Base-by-base conservation (phyloP, 2,113 vertebrate species). In the Neopipo cinnamomea region DNA sequence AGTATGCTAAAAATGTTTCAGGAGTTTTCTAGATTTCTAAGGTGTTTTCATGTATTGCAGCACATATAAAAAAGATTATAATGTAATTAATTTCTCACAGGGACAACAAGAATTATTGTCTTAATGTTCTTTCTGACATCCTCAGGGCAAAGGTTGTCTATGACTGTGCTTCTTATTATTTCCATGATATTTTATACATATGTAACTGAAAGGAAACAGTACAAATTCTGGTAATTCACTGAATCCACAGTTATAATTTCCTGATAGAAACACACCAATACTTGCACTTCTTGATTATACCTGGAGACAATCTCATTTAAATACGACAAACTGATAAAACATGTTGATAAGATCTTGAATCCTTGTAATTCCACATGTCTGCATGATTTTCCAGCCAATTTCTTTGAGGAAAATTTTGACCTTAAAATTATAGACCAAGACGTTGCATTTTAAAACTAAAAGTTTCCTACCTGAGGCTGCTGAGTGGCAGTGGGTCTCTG, bases 381-480 rank as follows among this genome's bases (percentile, higher is more conserved):
- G 50, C 19, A 37, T 9, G n/a, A 18, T 58, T 62, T 46, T 58
- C 50, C 76, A 85, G 56, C 15, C 13, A 1, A 20, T 50, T 47
- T 25, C 53, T 73, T 14, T 17, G n/a, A 55, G 55, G 50, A 42
- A 74, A 65, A 65, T 2, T 3, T 22, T 30, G 75, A 77, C 27
- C 39, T 75, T 82, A 86, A 52, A 80, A 66, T 3, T 13, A 20
- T 1, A 56, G 35, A 59, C 3, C 31, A 66, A 74, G 50, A 9
- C 28, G 49, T 25, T 53, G 0, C 50, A 1, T 53, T 79, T 46
- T 6, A 61, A 31, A 41, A 47, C 4, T 14, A 23, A 8, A 16
- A 65, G 46, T 31, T 49, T 87, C 97, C 97, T 98, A 99, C 99
- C 99, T 99, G 99, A 88, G 99, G 99, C 94, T 99, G 99, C 97